phyloP scores from a whole-genome alignment of 2,113 vertebrate genomes.

The Turdus rufiventris region DNA sequence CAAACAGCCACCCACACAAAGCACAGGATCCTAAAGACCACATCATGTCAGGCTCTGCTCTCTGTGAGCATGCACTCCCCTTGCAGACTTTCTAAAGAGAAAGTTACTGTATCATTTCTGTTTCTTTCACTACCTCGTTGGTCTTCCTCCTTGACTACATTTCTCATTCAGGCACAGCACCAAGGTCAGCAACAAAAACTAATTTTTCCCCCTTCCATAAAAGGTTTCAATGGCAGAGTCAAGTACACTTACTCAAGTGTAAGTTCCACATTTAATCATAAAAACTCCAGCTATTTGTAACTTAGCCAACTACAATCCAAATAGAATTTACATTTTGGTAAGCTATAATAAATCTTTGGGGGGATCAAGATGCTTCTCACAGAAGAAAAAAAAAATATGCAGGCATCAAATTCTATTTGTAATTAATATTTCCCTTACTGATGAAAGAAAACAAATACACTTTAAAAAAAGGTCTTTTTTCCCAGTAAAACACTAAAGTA shows the following conservation, averaged over 20 bases:
- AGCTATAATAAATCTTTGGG: neutral
- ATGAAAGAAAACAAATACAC: neutral
- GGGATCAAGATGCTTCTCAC: neutral
- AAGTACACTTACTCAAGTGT: neutral
- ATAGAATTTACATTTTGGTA: neutral
- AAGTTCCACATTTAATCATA: neutral
- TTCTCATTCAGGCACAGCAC: neutral
- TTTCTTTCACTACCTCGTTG: neutral
- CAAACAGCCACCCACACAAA: neutral
- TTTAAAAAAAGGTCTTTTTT: neutral
- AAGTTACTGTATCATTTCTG: neutral
- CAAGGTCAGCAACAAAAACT: neutral
- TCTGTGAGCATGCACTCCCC: neutral
- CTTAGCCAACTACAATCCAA: neutral
- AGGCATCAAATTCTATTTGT: neutral
- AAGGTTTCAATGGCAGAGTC: neutral
- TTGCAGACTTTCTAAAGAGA: neutral
- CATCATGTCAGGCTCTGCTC: neutral
- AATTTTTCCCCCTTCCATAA: rapidly evolving
- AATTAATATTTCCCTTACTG: neutral
- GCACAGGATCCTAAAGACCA: neutral
- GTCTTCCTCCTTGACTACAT: neutral
- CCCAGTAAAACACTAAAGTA: neutral
- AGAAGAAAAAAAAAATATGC: neutral
- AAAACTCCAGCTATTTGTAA: rapidly evolving